phyloP scores from a whole-genome alignment of 2,888 invertebrate species.

The Drosophila melanosoma region DNA sequence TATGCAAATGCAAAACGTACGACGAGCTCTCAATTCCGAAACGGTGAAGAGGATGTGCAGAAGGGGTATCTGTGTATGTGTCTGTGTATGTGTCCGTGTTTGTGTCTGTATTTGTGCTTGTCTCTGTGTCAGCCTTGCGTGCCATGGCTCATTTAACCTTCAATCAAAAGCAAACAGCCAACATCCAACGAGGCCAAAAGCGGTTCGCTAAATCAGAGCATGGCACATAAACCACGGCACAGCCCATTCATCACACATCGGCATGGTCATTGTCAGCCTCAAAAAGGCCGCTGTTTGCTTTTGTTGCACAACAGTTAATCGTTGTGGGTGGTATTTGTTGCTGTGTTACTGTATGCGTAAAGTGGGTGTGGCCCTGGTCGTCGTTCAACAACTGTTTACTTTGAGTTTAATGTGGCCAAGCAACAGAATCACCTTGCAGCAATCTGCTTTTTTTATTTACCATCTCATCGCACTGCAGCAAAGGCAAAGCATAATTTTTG shows the following conservation, averaged over 20 bases:
- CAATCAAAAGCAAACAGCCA: constrained; percentile 72
- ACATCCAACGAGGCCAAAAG: constrained; percentile 53
- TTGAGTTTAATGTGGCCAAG: constrained; percentile 53
- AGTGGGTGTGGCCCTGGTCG: constrained; percentile 26
- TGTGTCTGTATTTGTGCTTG: constrained; percentile 1
- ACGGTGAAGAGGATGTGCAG: background rate
- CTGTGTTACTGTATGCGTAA: background rate
- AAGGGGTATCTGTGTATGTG: background rate
- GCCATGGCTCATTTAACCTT: constrained; percentile 78
- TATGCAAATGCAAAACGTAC: constrained; percentile 42
- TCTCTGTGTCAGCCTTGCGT: constrained; percentile 37
- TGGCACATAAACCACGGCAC: constrained; percentile 24
- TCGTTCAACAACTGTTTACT: constrained; percentile 61
- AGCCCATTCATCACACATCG: constrained; percentile 21
- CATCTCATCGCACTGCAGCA: constrained; percentile 33
- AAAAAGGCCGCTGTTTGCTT: constrained; percentile 17
- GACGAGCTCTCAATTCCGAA: constrained; percentile 13
- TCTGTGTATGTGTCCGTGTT: background rate
- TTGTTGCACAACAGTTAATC: constrained; percentile 45
- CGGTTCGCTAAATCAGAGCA: constrained; percentile 47
- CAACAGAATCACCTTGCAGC: constrained; percentile 33
- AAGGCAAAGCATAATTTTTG: constrained; percentile 71
- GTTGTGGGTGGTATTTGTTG: constrained; percentile 9
- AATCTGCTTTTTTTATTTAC: constrained; percentile 58
- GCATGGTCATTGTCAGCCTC: constrained; percentile 65